Base-by-base conservation (phyloP, 2,888 invertebrate species). In the Camptogramma bilineatum region DNA sequence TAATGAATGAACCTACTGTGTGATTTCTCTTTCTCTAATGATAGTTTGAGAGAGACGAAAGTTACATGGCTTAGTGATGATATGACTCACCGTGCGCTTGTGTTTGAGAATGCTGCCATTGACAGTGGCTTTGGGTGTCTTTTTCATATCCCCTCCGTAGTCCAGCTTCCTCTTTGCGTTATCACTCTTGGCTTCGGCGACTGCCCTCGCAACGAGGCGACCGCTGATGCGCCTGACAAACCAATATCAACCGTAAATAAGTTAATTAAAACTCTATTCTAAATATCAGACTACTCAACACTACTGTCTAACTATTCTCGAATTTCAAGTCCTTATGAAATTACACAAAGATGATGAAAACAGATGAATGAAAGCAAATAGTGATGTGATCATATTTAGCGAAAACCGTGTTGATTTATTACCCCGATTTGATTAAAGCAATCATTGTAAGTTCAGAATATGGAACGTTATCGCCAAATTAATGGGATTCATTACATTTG, bases 81-180 rank as follows among this genome's bases (percentile, higher is more conserved):
- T 0, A 13, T 21, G 0, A 80, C 88, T 79, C 75, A 93, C 92
- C 75, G 83, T 82, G 44, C 92, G 86, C 77, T 92, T 93, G 68
- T 92, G 88, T 76, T 91, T 92, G 21, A 92, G 82, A 68, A 92
- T 91, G 74, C 82, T 90, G 85, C 88, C 89, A 64, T 85, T 91
- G 69, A 85, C 82, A 9, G 78, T 78, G 34, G 78, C 72, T 71
- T 87, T 90, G 0, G 90, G 88, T 0, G 90, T 87, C 58, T 80
- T 90, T 71, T 78, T 84, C 10, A 68, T 62, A 0, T 84, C 85
- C 0, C 66, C 73, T 2, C 80, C 88, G 55, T 90, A 90, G 61
- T 92, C 87, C 5, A 92, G 80, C 72, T 87, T 92, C 70, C 92
- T 81, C 71, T 90, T 91, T 0, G 81, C 88, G 18, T 81, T 63